Base-by-base conservation (phyloP, 2,888 invertebrate genomes). In the Chaetogeoica ovagalla region DNA sequence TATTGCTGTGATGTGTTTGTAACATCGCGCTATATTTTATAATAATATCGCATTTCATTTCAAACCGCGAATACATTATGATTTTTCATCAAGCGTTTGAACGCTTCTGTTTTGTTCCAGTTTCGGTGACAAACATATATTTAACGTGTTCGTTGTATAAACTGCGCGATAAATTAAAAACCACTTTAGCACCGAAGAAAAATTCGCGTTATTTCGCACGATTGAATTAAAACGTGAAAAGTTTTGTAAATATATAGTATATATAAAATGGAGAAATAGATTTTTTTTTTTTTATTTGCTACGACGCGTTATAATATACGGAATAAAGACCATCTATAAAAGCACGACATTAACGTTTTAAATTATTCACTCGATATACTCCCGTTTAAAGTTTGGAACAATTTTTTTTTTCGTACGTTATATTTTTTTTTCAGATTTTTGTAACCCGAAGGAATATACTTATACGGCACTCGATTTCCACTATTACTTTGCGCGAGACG, bases 91-190 rank as follows among this genome's bases (percentile, higher is more conserved):
- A n/a, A n/a, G n/a, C 11, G 11, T 13, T 48, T 15, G 11, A 3
- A 7, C 48, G 15, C 48, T 13, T 9, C 48, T 11, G 9, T 48
- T 13, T 48, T 13, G 11, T 48, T 48, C 3, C n/a, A n/a, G n/a
- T 57, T 59, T 59, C 7, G 5, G 57, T 30, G 1, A 52, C 23
- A 63, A 63, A 37, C 15, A 48, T 63, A 52, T 15, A 17, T 63
- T 63, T 63, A 19, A 17, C 62, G 62, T 37, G 5, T 15, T 63
- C 37, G 15, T 43, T 69, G 6, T 55, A n/a, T n/a, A 13, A 23
- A 21, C 59, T 13, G 1, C 9, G 13, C n/a, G 15, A 73, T 73
- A 63, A 43, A 52, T 73, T 63, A 73, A 73, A 73, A 73, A 73
- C 48, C n/a, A 63, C 52, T 52, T 63, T 52, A 30, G n/a, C n/a